phyloP scores from a whole-genome alignment of 2,797 vertebrate genomes.

The Heterohyrax brucei region DNA sequence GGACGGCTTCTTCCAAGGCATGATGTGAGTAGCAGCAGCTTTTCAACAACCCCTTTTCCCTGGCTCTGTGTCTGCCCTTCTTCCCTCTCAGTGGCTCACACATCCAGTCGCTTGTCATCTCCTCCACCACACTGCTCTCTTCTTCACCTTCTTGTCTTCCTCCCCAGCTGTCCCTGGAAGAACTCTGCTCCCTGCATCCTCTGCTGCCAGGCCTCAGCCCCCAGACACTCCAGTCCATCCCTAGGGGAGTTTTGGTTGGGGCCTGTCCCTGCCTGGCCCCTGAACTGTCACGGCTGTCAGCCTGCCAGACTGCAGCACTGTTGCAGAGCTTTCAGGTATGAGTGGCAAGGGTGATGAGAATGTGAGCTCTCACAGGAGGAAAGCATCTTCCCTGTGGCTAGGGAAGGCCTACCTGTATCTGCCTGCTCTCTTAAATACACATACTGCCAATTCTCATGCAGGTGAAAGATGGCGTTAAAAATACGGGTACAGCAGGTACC shows the following conservation, averaged over 20 bases:
- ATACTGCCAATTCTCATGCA: slow-evolving; percentile 64
- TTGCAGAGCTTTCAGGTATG: slow-evolving; percentile 92
- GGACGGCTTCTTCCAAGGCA: slow-evolving; percentile 90
- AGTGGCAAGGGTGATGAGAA: background rate
- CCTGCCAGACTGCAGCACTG: slow-evolving; percentile 92
- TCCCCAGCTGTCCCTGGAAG: slow-evolving; percentile 89
- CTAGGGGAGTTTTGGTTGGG: slow-evolving; percentile 86
- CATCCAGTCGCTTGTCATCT: background rate
- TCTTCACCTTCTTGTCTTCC: slow-evolving; percentile 59
- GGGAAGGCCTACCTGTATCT: background rate
- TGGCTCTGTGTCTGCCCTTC: background rate
- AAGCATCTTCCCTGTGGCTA: background rate
- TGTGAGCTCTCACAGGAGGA: background rate
- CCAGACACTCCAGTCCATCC: slow-evolving; percentile 90
- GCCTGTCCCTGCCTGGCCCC: slow-evolving; percentile 93
- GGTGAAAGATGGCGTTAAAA: slow-evolving; percentile 84
- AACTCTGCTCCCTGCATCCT: slow-evolving; percentile 91
- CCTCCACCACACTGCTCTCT: background rate
- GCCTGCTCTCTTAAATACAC: background rate
- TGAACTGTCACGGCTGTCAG: slow-evolving; percentile 91
- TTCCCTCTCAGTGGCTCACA: background rate
- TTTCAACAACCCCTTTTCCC: background rate
- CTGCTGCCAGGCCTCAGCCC: slow-evolving; percentile 93
- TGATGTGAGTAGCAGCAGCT: slow-evolving; percentile 91
- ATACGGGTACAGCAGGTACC: slow-evolving; percentile 15